Percentiles rank a stretch among this genome's conserved stretches.
Conservation (phyloP, 2,888 invertebrate species). For the Myopa testacea region DNA sequence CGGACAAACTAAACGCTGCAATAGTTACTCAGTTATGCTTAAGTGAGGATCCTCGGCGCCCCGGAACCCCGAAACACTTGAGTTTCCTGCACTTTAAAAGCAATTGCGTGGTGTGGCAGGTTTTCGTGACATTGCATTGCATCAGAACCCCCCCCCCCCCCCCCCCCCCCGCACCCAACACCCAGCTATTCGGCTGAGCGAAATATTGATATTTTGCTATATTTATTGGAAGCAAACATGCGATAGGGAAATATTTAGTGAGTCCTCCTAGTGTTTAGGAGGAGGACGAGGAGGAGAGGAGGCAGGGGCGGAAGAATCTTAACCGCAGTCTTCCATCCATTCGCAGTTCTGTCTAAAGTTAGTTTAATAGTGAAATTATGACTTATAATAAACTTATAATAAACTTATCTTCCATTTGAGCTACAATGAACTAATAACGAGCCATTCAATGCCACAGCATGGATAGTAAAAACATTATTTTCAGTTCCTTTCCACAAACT, state of each 20-base stretch:
- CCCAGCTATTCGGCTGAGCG: not conserved
- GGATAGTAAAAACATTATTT: too few species aligned
- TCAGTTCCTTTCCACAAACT: too few species aligned
- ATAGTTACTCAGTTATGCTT: too few species aligned
- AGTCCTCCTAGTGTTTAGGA: not conserved
- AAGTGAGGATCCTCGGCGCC: not conserved
- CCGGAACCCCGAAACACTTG: constrained; percentile 6
- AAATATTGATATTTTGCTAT: constrained; percentile 47
- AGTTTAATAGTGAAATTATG: too few species aligned
- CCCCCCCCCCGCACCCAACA: not conserved
- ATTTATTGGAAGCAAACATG: constrained; percentile 60
- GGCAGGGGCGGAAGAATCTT: too few species aligned
- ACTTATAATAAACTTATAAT: too few species aligned
- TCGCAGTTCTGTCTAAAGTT: too few species aligned
- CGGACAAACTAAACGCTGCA: not conserved
- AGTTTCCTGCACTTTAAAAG: constrained; percentile 40
- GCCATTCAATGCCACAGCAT: too few species aligned
- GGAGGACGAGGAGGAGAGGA: not conserved
- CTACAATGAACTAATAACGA: too few species aligned
- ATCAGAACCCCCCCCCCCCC: not conserved
- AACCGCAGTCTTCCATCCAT: too few species aligned
- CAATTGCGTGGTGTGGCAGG: constrained; percentile 39
- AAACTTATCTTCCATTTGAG: too few species aligned
- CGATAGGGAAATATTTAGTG: constrained; percentile 59
- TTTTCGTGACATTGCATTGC: constrained; percentile 1